Evolutionary conservation across 30 jellyfish, hydroid and myxozoan genomes (phyloP).

Genomic region (Hydractinia echinata): DNA sequence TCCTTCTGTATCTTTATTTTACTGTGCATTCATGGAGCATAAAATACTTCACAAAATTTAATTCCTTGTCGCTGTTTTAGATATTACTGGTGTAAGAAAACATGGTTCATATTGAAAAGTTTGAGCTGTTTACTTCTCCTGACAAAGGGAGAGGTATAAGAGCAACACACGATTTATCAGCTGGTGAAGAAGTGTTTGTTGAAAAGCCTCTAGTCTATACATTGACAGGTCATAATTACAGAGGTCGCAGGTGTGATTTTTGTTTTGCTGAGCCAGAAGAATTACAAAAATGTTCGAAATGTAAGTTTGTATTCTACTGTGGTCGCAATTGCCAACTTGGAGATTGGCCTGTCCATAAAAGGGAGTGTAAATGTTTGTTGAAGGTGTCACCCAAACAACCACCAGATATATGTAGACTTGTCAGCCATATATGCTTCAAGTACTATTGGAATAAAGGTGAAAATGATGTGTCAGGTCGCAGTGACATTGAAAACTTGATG

Average conservation of each 20-base stretch:
- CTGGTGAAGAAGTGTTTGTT: conserved; percentile 38
- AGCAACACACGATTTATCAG: conserved; percentile 12
- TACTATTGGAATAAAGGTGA: conserved; percentile 5
- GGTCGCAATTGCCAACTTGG: conserved; percentile 70
- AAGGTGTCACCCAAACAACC: conserved; percentile 82
- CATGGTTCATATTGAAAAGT: conserved; percentile 32
- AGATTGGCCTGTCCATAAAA: conserved; percentile 80
- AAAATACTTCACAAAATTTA: too few species aligned
- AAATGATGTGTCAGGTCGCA: not conserved
- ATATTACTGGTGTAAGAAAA: not conserved
- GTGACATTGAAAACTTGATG: conserved; percentile 14
- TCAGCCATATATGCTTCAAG: conserved; percentile 43
- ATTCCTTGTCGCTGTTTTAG: too few species aligned
- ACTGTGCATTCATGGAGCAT: too few species aligned
- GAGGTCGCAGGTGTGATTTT: conserved; percentile 55
- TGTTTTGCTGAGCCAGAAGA: conserved; percentile 40
- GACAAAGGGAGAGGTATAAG: conserved; percentile 65
- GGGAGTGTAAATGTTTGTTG: conserved; percentile 68
- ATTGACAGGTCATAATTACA: conserved; percentile 30
- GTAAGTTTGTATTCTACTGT: conserved; percentile 77
- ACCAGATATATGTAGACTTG: conserved; percentile 84
- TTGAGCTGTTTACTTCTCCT: conserved; percentile 26
- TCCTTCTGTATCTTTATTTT: too few species aligned
- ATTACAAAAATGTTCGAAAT: conserved; percentile 63
- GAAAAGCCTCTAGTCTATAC: conserved; percentile 44